These are phyloP conservation scores for Syrrhaptes paradoxus DNA, from an alignment of 2,113 vertebrate species.

Conservation along the genomic window DNA sequence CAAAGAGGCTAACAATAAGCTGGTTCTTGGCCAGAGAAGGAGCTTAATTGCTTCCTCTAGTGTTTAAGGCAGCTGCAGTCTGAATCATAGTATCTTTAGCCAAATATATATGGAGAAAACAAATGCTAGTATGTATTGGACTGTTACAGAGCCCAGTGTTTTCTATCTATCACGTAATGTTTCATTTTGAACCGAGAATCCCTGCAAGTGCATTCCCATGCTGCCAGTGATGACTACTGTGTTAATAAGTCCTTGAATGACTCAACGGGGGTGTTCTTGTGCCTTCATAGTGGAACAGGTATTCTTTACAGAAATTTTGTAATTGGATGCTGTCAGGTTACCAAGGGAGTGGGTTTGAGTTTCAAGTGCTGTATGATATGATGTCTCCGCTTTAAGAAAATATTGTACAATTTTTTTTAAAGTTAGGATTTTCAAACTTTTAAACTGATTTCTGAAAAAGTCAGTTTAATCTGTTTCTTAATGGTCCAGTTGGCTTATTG, in stretches of 20 bases:
- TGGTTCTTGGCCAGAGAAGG: background rate
- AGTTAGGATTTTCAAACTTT: background rate
- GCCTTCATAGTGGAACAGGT: background rate
- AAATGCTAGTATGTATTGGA: background rate
- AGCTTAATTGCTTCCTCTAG: constrained; percentile 9
- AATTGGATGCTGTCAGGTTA: background rate
- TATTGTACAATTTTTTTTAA: background rate
- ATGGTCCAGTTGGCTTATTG: background rate
- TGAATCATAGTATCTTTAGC: background rate
- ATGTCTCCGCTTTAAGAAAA: background rate
- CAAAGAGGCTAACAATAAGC: background rate
- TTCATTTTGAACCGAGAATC: background rate
- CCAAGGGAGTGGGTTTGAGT: background rate
- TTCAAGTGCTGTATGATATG: background rate
- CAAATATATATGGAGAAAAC: background rate
- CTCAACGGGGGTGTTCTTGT: background rate
- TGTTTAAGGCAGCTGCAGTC: background rate
- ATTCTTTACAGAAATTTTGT: background rate
- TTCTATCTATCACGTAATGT: background rate
- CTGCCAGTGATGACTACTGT: background rate
- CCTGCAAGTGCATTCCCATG: background rate
- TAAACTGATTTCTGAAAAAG: background rate
- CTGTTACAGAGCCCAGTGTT: background rate
- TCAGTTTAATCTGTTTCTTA: background rate
- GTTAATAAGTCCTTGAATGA: background rate